Evolutionary conservation across 2,113 vertebrate genomes (phyloP).

Genomic region (Clarias batrachus): DNA sequence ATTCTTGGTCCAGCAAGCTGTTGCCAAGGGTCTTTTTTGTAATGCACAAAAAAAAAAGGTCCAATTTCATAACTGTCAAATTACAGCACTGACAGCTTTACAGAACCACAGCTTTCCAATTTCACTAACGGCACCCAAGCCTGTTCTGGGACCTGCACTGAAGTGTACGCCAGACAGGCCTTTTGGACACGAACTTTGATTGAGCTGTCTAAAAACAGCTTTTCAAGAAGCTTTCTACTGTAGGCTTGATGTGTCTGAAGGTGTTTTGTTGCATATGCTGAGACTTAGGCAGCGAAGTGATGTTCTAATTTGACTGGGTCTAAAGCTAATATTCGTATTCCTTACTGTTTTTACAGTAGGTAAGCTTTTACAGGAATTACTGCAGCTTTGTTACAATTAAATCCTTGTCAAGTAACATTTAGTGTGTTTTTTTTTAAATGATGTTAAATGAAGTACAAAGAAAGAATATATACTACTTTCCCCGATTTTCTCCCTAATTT

Average conservation of each 20-base stretch:
- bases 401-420: neutral
- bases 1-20: slow-evolving; percentile 41
- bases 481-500: too few species aligned
- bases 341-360: neutral
- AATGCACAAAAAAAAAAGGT: slow-evolving; percentile 29
- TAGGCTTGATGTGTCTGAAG: neutral
- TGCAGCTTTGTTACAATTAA: neutral
- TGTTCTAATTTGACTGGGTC: neutral
- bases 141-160: slow-evolving; percentile 2
- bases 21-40: slow-evolving; percentile 45
- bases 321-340: neutral
- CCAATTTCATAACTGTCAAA: slow-evolving; percentile 51
- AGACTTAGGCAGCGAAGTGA: neutral
- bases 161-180: neutral
- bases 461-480: neutral
- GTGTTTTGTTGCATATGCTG: neutral
- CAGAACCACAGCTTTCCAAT: slow-evolving; percentile 38
- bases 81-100: slow-evolving; percentile 35
- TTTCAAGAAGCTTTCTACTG: neutral
- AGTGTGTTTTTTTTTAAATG: neutral
- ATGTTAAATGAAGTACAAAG: neutral
- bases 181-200: slow-evolving; percentile 19
- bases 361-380: neutral
- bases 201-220: neutral
- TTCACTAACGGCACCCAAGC: slow-evolving; percentile 31